Conservation (phyloP, 1,140 invertebrate species). For the Caenorhabditis remanei region DNA sequence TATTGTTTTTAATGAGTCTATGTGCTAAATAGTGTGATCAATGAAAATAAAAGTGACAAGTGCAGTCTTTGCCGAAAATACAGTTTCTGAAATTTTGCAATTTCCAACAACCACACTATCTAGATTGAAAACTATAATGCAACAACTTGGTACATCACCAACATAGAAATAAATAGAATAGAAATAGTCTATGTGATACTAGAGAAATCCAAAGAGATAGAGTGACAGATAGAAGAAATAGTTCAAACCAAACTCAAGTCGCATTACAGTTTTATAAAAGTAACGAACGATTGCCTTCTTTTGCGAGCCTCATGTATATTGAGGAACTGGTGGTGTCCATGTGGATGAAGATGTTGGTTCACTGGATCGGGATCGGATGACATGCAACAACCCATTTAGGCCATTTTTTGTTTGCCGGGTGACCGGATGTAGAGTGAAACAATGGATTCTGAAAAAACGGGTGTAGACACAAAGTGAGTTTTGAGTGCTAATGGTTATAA, state of each 20-base stretch:
- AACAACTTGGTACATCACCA: background rate
- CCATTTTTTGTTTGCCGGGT: constrained; percentile 5
- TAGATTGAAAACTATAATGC: background rate
- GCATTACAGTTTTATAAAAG: constrained; percentile 26
- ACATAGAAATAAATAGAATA: background rate
- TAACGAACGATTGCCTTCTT: constrained; percentile 62
- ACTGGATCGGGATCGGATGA: constrained; percentile 52
- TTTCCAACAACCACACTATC: no score
- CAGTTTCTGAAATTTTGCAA: no score
- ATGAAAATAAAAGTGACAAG: no score
- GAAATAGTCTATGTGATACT: no score
- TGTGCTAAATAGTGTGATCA: no score
- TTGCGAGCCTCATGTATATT: constrained; percentile 54
- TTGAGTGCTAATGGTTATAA: background rate
- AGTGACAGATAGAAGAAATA: background rate
- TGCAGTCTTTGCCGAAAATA: no score
- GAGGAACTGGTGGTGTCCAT: constrained; percentile 22
- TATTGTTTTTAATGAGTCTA: no score
- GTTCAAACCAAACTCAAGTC: background rate
- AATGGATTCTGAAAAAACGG: background rate
- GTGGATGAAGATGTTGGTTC: constrained; percentile 24
- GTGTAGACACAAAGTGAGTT: background rate
- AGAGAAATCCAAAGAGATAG: no score
- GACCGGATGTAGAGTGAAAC: background rate
- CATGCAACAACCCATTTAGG: constrained; percentile 61